Evolutionary conservation across 2,797 vertebrate species (phyloP).

Genomic region (Triplophysa bombifrons): DNA sequence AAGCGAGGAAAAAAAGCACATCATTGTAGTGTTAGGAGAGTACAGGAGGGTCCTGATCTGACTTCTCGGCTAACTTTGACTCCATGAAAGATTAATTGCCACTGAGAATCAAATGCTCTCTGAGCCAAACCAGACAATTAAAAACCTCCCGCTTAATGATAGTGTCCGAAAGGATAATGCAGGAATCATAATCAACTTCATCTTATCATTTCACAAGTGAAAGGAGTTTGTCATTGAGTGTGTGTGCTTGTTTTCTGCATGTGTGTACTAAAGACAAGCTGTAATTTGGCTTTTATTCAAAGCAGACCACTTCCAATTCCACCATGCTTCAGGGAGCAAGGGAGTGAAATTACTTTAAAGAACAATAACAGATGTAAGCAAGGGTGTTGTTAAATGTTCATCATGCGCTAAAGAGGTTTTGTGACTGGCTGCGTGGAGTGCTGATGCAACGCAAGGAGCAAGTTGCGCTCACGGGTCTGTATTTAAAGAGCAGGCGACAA

Average conservation of each 20-base stretch:
- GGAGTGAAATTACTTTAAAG: conserved; percentile 48
- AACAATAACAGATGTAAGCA: conserved; percentile 47
- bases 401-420: conserved; percentile 42
- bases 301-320: conserved; percentile 46
- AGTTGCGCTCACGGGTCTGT: conserved; percentile 23
- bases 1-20: conserved; percentile 19
- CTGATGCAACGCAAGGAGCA: conserved; percentile 26
- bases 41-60: conserved; percentile 43
- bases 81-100: conserved; percentile 57
- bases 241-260: neutral
- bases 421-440: conserved; percentile 24
- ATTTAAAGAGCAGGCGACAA: conserved; percentile 40
- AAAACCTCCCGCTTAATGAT: conserved; percentile 54
- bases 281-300: conserved; percentile 46
- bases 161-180: conserved; percentile 50
- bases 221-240: conserved; percentile 15
- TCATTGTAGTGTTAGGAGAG: conserved; percentile 32
- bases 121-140: conserved; percentile 57
- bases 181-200: conserved; percentile 49
- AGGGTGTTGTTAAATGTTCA: conserved; percentile 50
- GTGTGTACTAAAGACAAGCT: conserved; percentile 25
- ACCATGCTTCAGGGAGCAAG: conserved; percentile 43
- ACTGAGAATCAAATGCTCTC: conserved; percentile 50
- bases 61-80: conserved; percentile 53
- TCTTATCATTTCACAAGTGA: conserved; percentile 24